Percentiles rank a stretch among this genome's conserved stretches.
Conservation (phyloP, 2,888 invertebrate genomes). For the Drosophila barbarae region DNA sequence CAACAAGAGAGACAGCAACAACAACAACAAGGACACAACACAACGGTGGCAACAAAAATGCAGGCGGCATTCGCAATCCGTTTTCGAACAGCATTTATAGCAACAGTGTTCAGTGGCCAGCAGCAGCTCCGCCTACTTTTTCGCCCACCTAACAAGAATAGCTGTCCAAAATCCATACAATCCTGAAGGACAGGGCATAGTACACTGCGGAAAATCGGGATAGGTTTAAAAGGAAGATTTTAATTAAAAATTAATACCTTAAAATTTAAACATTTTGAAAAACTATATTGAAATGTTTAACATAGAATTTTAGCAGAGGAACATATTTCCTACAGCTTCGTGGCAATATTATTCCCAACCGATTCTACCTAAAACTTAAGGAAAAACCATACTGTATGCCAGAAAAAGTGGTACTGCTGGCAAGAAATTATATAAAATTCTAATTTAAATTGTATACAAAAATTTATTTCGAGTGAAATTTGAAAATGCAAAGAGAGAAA, state of each 20-base stretch:
- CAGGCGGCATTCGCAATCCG: slow-evolving; percentile 51
- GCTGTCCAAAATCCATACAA: slow-evolving; percentile 35
- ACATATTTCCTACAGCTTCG: neutral
- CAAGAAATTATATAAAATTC: neutral
- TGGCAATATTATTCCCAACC: neutral
- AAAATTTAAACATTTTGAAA: accelerated
- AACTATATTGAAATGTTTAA: neutral
- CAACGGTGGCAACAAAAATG: slow-evolving; percentile 14
- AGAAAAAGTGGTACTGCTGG: too few species aligned
- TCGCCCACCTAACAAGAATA: slow-evolving; percentile 41
- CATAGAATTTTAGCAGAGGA: neutral
- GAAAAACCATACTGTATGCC: too few species aligned
- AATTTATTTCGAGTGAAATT: neutral
- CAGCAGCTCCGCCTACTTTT: slow-evolving; percentile 41
- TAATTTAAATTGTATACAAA: too few species aligned
- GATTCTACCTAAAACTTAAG: too few species aligned
- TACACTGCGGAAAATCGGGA: neutral
- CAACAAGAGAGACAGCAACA: slow-evolving; percentile 18
- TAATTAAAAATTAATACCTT: neutral
- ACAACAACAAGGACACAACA: neutral
- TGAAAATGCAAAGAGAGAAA: slow-evolving; percentile 1
- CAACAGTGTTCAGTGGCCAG: slow-evolving; percentile 9
- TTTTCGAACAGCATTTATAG: slow-evolving; percentile 59
- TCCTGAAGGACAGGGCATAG: neutral
- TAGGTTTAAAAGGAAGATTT: neutral